These are phyloP conservation scores for Hormiphora californensis DNA, from an alignment of 37 sponge, comb jelly and placozoan genomes.

Conservation along the genomic window DNA sequence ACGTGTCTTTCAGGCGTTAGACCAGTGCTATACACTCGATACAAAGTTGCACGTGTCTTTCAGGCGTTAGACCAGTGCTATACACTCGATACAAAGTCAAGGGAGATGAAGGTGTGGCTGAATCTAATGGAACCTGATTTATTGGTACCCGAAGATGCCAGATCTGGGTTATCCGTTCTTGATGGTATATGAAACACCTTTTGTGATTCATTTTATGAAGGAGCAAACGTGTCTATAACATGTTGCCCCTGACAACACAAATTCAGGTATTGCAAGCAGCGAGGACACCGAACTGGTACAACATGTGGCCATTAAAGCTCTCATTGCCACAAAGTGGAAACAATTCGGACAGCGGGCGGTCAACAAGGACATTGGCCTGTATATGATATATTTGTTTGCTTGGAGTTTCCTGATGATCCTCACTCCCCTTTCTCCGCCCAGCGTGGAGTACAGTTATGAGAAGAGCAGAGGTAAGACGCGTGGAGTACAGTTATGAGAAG, in stretches of 20 bases:
- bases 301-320: slow-evolving; percentile 22
- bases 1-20: no score
- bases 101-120: slow-evolving; percentile 39
- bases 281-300: slow-evolving; percentile 18
- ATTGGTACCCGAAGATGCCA: slow-evolving; percentile 40
- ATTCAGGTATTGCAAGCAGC: neutral
- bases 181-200: no score
- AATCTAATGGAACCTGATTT: slow-evolving; percentile 43
- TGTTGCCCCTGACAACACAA: no score
- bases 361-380: slow-evolving; percentile 7
- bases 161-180: slow-evolving; percentile 36
- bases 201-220: no score
- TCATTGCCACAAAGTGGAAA: slow-evolving; percentile 44
- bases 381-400: slow-evolving; percentile 7
- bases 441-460: no score
- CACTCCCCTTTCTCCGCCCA: slow-evolving; percentile 6
- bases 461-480: no score
- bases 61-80: slow-evolving; percentile 36
- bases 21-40: no score
- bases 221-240: no score
- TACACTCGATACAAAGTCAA: slow-evolving; percentile 4
- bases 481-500: no score
- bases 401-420: slow-evolving; percentile 47
- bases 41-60: no score
- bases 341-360: slow-evolving; percentile 50